A percentile compares a stretch with the other conserved stretches of the same genome.
Evolutionary conservation across 2,797 vertebrate genomes (phyloP).

Genomic region (Steatocranus sp.): DNA sequence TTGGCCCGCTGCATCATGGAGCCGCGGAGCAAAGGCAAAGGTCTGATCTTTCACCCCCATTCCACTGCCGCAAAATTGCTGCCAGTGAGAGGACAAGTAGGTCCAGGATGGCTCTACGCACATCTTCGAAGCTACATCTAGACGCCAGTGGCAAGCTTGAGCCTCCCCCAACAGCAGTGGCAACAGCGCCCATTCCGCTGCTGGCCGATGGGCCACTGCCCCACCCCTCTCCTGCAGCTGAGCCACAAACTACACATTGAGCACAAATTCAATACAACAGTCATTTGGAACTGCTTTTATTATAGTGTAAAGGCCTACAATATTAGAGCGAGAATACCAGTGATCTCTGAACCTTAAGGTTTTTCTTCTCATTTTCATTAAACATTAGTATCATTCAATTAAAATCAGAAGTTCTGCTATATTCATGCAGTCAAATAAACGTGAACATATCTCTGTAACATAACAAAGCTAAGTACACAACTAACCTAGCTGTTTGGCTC

Average conservation of each 20-base stretch:
- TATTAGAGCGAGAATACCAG: not conserved
- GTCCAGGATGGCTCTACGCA: not conserved
- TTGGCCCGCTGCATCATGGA: not conserved
- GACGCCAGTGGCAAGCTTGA: not conserved
- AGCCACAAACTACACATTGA: not conserved
- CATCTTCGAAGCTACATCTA: not conserved
- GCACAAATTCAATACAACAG: not conserved
- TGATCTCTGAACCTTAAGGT: not conserved
- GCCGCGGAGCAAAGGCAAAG: not conserved
- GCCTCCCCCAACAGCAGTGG: not conserved
- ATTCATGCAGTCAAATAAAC: not conserved
- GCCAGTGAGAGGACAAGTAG: not conserved
- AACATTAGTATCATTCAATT: not conserved
- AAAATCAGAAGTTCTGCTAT: not conserved
- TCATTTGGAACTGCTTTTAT: not conserved
- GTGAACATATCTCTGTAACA: not conserved
- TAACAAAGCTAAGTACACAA: not conserved
- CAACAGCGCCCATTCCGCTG: not conserved
- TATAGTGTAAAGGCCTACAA: not conserved
- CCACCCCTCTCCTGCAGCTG: not conserved
- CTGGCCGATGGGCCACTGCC: accelerated
- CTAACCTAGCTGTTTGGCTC: not conserved
- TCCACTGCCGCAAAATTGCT: not conserved
- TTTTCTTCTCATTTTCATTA: not conserved
- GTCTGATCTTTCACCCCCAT: not conserved